Evolutionary conservation across 2,888 invertebrate genomes (phyloP).

Genomic region (Erpobdella octoculata): DNA sequence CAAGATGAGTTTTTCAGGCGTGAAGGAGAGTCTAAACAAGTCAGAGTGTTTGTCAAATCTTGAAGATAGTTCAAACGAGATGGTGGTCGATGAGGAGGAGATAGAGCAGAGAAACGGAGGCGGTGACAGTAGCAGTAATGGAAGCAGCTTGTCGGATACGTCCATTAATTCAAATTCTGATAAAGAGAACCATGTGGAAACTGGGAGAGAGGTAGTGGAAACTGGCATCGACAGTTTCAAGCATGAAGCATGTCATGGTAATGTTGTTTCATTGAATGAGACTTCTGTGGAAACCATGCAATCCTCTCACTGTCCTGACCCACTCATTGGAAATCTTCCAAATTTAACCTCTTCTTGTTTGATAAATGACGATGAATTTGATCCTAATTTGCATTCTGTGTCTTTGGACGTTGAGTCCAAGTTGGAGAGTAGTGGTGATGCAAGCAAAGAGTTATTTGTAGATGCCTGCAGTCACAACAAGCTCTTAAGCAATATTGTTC

Average conservation of each 20-base stretch:
- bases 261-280: too few species aligned
- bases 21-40: neutral
- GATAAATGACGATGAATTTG: neutral
- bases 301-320: too few species aligned
- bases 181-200: neutral
- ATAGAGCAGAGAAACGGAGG: too few species aligned
- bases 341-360: neutral
- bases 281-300: too few species aligned
- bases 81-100: neutral
- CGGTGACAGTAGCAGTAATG: too few species aligned
- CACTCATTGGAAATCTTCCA: neutral
- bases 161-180: neutral
- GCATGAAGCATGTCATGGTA: too few species aligned
- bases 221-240: neutral
- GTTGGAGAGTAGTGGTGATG: neutral
- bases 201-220: neutral
- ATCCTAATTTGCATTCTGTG: neutral
- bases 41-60: neutral
- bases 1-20: neutral
- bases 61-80: neutral
- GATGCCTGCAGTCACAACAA: too few species aligned
- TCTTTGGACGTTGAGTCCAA: neutral
- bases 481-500: too few species aligned
- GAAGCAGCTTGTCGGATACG: neutral
- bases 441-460: too few species aligned